Conservation (phyloP, 2,113 vertebrate species). For the Chroicocephalus ridibundus region DNA sequence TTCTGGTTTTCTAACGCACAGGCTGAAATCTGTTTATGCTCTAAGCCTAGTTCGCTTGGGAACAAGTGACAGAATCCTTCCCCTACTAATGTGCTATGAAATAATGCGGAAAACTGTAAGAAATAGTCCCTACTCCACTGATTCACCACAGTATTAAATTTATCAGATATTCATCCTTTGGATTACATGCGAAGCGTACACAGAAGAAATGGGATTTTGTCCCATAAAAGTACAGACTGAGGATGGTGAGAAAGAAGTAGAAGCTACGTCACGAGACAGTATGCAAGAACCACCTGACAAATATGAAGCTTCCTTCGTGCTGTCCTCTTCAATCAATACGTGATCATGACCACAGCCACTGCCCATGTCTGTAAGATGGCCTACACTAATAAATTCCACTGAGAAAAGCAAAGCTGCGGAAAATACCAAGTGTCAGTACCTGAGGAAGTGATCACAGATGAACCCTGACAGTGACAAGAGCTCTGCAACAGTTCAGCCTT, state of each 20-base stretch:
- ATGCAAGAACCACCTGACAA: not conserved
- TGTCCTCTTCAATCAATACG: not conserved
- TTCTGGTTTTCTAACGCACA: not conserved
- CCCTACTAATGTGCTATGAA: not conserved
- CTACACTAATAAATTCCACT: not conserved
- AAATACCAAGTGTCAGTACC: not conserved
- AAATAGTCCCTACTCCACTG: not conserved
- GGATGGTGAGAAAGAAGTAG: not conserved
- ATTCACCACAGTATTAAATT: not conserved
- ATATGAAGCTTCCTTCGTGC: not conserved
- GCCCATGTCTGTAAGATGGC: not conserved
- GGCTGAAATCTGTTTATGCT: not conserved
- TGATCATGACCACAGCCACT: not conserved
- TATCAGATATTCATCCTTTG: not conserved
- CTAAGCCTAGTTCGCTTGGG: not conserved
- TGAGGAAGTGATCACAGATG: not conserved
- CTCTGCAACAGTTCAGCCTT: not conserved
- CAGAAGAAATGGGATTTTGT: not conserved
- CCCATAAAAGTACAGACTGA: not conserved
- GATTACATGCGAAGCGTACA: rapidly evolving
- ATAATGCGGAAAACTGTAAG: not conserved
- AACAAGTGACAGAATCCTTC: not conserved
- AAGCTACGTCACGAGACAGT: not conserved
- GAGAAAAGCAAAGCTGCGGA: not conserved
- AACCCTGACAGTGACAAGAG: not conserved